Percentiles rank a stretch among this genome's conserved stretches.
These are phyloP conservation scores for Cremastinae sp. DNA, from an alignment of 2,888 invertebrate species.

Conservation along the genomic window DNA sequence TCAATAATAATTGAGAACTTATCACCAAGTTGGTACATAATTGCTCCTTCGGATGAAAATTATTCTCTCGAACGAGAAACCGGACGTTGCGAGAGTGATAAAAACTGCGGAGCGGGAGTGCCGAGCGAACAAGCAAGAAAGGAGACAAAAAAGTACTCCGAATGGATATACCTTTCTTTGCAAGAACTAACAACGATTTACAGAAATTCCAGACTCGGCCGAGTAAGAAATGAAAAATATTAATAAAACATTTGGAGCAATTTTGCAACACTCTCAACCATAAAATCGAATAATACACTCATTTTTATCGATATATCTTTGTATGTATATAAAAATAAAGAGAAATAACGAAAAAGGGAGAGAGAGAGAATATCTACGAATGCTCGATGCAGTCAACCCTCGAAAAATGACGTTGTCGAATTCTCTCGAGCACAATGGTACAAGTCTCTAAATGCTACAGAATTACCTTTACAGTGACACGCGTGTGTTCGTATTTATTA, in stretches of 20 bases:
- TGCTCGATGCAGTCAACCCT: slow-evolving; percentile 21
- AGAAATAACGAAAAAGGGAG: slow-evolving; percentile 17
- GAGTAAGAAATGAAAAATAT: not conserved
- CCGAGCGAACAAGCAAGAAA: slow-evolving; percentile 26
- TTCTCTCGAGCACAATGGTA: slow-evolving; percentile 46
- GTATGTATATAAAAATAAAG: not conserved
- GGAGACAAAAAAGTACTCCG: slow-evolving; percentile 2
- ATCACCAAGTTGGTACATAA: slow-evolving; percentile 53
- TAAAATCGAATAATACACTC: too few relatives aligned
- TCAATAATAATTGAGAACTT: slow-evolving; percentile 39
- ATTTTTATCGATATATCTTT: not conserved
- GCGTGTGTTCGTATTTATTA: slow-evolving; percentile 44
- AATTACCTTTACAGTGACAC: slow-evolving; percentile 61
- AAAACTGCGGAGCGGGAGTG: slow-evolving; percentile 38
- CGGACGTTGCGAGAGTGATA: slow-evolving; percentile 52
- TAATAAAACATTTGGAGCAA: slow-evolving; percentile 1
- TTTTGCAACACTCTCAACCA: not conserved
- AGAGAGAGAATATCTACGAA: slow-evolving; percentile 8
- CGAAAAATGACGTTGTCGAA: slow-evolving; percentile 45
- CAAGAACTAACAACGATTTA: slow-evolving; percentile 4
- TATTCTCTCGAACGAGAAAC: slow-evolving; percentile 53
- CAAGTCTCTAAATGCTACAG: slow-evolving; percentile 71
- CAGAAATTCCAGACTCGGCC: not conserved
- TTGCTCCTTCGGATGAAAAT: slow-evolving; percentile 57
- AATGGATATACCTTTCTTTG: slow-evolving; percentile 9